These are phyloP conservation scores for Callopanchax toddi DNA, from an alignment of 2,113 vertebrate species.

Conservation along the genomic window DNA sequence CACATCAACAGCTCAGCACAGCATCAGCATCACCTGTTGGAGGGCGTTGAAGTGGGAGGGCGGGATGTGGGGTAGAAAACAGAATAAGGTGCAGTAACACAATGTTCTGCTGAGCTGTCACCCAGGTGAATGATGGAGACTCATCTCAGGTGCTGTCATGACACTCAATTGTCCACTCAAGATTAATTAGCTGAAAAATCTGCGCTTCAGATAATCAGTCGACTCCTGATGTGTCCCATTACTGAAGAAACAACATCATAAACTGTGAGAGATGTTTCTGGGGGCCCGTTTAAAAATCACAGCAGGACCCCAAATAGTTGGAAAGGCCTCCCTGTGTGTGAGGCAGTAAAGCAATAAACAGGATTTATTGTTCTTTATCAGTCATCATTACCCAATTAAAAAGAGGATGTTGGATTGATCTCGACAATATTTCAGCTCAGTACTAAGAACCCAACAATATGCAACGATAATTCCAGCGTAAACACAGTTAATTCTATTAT, in stretches of 20 bases:
- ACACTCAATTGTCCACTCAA: constrained; percentile 23
- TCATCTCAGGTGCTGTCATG: constrained; percentile 36
- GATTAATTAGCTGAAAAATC: constrained; percentile 43
- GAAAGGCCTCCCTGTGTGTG: not conserved
- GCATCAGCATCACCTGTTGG: constrained; percentile 48
- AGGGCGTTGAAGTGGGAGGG: constrained; percentile 32
- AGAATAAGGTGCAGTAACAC: constrained; percentile 24
- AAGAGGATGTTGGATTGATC: not conserved
- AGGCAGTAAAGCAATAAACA: constrained; percentile 2
- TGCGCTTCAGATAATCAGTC: constrained; percentile 22
- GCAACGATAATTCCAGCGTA: not conserved
- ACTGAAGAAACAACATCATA: constrained; percentile 5
- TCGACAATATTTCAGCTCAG: constrained; percentile 8
- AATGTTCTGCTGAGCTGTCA: constrained; percentile 32
- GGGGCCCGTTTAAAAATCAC: constrained; percentile 15
- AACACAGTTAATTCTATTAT: not conserved
- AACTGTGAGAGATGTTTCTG: constrained; percentile 6
- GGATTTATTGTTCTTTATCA: constrained; percentile 16
- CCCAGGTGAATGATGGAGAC: constrained; percentile 39
- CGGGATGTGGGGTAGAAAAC: not conserved
- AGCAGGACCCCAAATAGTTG: not conserved
- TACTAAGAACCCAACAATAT: not conserved
- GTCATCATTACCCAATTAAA: constrained; percentile 24
- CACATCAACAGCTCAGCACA: constrained; percentile 47
- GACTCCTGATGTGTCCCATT: constrained; percentile 13